Percentiles rank a stretch among this genome's conserved stretches.
These are phyloP conservation scores for Sturmia bella DNA, from an alignment of 2,888 invertebrate genomes.

Conservation along the genomic window DNA sequence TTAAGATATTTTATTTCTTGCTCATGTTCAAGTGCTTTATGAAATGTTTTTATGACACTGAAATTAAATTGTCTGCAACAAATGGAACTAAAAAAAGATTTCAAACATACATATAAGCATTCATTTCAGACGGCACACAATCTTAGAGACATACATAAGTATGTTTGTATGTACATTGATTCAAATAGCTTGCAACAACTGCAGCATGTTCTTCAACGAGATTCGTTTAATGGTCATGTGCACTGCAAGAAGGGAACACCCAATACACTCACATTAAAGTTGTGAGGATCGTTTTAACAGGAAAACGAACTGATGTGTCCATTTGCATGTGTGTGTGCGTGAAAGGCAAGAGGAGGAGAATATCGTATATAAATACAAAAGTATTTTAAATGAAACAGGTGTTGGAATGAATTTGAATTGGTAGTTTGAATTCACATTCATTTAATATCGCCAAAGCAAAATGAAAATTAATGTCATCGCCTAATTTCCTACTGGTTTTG, in stretches of 20 bases:
- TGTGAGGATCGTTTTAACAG: conserved; percentile 20
- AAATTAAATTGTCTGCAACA: conserved; percentile 71
- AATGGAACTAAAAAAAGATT: conserved; percentile 58
- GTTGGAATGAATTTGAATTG: conserved; percentile 38
- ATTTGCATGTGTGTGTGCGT: no score
- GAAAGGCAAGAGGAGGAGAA: background rate
- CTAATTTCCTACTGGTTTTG: conserved; percentile 1
- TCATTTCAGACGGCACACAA: background rate
- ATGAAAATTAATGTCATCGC: conserved; percentile 37
- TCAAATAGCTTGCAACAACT: background rate
- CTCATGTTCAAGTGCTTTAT: conserved; percentile 60
- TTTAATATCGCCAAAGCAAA: conserved; percentile 23
- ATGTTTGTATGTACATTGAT: background rate
- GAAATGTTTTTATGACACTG: conserved; percentile 69
- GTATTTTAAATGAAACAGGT: conserved; percentile 57
- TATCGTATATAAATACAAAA: conserved; percentile 17
- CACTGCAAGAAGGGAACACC: background rate
- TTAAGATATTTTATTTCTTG: conserved; percentile 37
- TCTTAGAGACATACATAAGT: background rate
- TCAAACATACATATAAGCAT: conserved; percentile 17
- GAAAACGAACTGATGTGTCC: background rate
- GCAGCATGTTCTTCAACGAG: background rate
- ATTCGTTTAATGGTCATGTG: background rate
- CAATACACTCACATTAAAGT: background rate
- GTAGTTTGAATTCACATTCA: conserved; percentile 20